Conservation (phyloP, 2,113 vertebrate genomes). For the Gymnogyps californianus region DNA sequence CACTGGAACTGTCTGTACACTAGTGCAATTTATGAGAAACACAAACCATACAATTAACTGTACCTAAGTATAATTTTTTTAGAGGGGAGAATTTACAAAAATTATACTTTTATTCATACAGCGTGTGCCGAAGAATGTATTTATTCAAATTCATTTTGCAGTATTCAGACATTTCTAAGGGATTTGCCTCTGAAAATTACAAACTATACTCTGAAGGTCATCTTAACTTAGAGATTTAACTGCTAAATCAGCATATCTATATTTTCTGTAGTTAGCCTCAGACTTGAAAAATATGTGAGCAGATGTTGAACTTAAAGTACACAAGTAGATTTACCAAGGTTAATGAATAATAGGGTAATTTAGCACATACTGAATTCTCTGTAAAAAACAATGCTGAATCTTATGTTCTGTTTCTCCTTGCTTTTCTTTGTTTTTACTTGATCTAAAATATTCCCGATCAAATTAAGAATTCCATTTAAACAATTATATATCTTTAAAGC, state of each 20-base stretch:
- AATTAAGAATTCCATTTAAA: not conserved
- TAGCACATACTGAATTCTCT: not conserved
- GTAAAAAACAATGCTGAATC: not conserved
- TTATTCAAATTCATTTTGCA: not conserved
- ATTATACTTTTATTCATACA: not conserved
- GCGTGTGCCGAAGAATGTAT: not conserved
- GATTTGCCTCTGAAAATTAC: not conserved
- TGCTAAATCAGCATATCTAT: not conserved
- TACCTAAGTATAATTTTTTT: not conserved
- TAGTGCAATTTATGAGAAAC: not conserved
- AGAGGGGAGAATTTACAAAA: not conserved
- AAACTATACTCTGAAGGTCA: not conserved
- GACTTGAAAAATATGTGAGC: not conserved
- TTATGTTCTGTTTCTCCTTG: not conserved
- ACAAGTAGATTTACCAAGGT: not conserved
- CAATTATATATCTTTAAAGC: not conserved
- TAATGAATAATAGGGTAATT: not conserved
- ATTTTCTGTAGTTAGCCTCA: not conserved
- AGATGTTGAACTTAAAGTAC: not conserved
- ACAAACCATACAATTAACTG: not conserved
- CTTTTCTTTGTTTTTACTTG: not conserved
- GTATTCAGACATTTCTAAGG: not conserved
- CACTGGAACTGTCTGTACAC: not conserved
- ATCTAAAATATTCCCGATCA: not conserved
- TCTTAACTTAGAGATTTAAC: not conserved